Evolutionary conservation across 2,797 vertebrate genomes (phyloP), one percentile per base, ranked within the genome.

Genomic region (Platalea minor): DNA sequence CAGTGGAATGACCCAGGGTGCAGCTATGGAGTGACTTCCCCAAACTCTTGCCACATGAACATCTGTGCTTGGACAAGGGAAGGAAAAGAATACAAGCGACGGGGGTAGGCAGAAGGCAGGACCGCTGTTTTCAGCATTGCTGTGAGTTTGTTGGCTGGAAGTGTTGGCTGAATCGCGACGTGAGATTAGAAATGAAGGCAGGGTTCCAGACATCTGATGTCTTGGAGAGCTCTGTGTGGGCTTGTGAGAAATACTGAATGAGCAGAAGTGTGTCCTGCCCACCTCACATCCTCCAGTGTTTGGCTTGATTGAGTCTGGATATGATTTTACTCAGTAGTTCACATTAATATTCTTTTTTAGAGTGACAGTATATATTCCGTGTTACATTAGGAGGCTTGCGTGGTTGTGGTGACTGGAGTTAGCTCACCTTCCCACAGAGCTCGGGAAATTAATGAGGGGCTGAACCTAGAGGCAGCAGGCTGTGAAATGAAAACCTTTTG

Each of bases 171-270:
- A 83, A 37, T 75, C 2, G 3, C 56, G 63, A n/a, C 78, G 68
- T 57, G 29, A 76, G 76, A 72, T 93, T 11, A 88, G 92, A 46
- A 54, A 33, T 21, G 65, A 56, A 86, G 92, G 95, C 87, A 88
- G 50, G 2, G 26, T 84, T 96, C 94, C 93, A 96, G 79, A 41
- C 43, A 73, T 46, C 77, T 84, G 60, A 91, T 88, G 80, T 85
- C 78, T 82, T 72, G 37, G 51, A 94, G 82, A 74, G 56, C 80
- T 95, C 76, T 78, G 69, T 2, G 94, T 88, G 83, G 94, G 93
- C 76, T 90, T 68, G 87, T 91, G 89, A 91, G 91, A 70, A 94
- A 81, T 73, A n/a, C 33, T 95, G 88, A 95, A 86, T 95, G 96
- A 96, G 91, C 87, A 95, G n/a, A 73, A 91, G 35, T 1, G 9